Evolutionary conservation across 2,797 vertebrate genomes (phyloP).

Genomic region (Graptemys geographica): DNA sequence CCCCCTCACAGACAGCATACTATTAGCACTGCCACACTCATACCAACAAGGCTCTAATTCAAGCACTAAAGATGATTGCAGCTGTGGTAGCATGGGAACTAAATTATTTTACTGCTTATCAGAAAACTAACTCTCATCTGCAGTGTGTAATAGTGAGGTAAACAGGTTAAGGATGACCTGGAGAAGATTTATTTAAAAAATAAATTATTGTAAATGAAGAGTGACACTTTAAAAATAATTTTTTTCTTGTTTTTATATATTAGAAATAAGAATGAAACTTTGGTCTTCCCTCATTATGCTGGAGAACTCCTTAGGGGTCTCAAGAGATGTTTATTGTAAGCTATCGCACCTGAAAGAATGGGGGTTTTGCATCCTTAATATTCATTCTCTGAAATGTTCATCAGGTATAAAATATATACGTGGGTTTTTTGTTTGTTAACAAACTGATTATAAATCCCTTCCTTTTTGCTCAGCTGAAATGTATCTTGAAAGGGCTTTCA

Average conservation of each 20-base stretch:
- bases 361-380: neutral
- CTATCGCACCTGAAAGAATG: neutral
- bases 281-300: neutral
- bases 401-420: neutral
- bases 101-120: neutral
- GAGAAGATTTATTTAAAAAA: neutral
- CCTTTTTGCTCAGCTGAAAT: neutral
- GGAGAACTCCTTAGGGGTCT: neutral
- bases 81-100: neutral
- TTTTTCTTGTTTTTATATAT: neutral
- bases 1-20: neutral
- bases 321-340: neutral
- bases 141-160: neutral
- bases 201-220: neutral
- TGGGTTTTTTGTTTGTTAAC: neutral
- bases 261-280: neutral
- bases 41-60: neutral
- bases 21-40: neutral
- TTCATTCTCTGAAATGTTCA: neutral
- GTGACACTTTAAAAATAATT: neutral
- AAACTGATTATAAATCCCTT: neutral
- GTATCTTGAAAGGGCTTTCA: too few relatives aligned
- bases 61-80: neutral
- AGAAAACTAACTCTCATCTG: neutral
- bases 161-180: neutral